These are phyloP conservation scores for Centropyge bicolor DNA, from an alignment of 2,797 vertebrate species.

Conservation along the genomic window DNA sequence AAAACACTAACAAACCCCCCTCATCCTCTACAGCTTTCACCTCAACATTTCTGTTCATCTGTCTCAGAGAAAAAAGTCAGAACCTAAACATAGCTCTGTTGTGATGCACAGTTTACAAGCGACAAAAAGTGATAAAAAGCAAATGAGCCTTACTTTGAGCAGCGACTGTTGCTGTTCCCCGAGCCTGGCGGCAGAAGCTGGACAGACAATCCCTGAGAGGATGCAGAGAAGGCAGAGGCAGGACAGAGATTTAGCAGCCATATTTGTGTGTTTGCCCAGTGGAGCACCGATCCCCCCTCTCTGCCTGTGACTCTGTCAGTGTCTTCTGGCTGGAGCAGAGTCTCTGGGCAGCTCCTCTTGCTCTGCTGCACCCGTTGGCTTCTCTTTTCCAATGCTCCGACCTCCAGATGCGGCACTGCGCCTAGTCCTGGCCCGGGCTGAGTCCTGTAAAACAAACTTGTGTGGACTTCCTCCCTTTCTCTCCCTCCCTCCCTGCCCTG, in stretches of 20 bases:
- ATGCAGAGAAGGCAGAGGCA: conserved; percentile 75
- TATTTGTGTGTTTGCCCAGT: conserved; percentile 70
- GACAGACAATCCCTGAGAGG: conserved; percentile 64
- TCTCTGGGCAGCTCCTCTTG: conserved; percentile 75
- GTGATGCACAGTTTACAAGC: not conserved
- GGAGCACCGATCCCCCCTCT: conserved; percentile 48
- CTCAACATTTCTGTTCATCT: not conserved
- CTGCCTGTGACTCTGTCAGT: conserved; percentile 42
- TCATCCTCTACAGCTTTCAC: conserved; percentile 15
- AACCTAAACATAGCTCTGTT: not conserved
- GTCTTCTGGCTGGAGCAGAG: conserved; percentile 69
- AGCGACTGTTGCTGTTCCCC: conserved; percentile 70
- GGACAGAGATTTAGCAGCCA: conserved; percentile 76
- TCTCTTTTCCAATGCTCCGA: conserved; percentile 74
- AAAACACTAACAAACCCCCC: conserved; percentile 2
- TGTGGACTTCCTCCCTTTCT: conserved; percentile 78
- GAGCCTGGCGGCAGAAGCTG: conserved; percentile 59
- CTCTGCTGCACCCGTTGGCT: conserved; percentile 66
- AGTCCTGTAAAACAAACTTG: conserved; percentile 78
- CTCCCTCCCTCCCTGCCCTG: conserved; percentile 63
- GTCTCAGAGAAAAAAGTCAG: conserved; percentile 9
- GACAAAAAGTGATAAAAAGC: conserved; percentile 3
- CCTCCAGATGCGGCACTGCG: conserved; percentile 84
- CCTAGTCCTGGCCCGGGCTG: conserved; percentile 60
- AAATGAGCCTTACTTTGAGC: conserved; percentile 74